A percentile compares a stretch with the other conserved stretches of the same genome.
phyloP scores from a whole-genome alignment of 1,140 invertebrate genomes.

The Tenebrio molitor region DNA sequence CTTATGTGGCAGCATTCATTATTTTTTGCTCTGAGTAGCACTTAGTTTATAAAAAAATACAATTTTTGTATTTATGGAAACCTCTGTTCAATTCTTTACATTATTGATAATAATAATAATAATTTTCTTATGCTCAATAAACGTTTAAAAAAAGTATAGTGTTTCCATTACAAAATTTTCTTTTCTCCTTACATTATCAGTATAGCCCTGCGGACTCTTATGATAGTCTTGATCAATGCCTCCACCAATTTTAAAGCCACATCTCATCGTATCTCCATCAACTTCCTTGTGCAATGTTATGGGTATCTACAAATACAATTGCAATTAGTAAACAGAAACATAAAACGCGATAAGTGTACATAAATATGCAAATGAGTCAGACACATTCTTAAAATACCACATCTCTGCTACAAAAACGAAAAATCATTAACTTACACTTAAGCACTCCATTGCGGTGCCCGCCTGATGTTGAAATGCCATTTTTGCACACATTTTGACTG shows the following conservation, averaged over 20 bases:
- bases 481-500: constrained; percentile 65
- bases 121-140: too few relatives aligned
- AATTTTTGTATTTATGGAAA: too few relatives aligned
- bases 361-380: constrained; percentile 21
- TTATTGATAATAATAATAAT: too few relatives aligned
- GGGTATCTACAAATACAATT: constrained; percentile 88
- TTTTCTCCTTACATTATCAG: constrained; percentile 88
- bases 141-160: too few relatives aligned
- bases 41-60: too few relatives aligned
- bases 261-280: constrained; percentile 87
- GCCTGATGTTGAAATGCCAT: constrained; percentile 90
- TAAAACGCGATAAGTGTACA: too few relatives aligned
- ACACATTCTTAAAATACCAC: constrained; percentile 8
- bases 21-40: too few relatives aligned
- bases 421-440: constrained; percentile 82
- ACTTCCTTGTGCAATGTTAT: constrained; percentile 96
- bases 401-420: neutral
- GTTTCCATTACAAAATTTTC: too few relatives aligned
- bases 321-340: too few relatives aligned
- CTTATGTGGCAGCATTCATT: too few relatives aligned
- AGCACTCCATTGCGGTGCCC: constrained; percentile 95
- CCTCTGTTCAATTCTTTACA: too few relatives aligned
- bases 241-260: constrained; percentile 98
- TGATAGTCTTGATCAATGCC: constrained; percentile 98
- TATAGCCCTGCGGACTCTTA: constrained; percentile 97